phyloP scores from a whole-genome alignment of 35 echinoderm and acorn worm species.

The Eucidaris tribuloides region DNA sequence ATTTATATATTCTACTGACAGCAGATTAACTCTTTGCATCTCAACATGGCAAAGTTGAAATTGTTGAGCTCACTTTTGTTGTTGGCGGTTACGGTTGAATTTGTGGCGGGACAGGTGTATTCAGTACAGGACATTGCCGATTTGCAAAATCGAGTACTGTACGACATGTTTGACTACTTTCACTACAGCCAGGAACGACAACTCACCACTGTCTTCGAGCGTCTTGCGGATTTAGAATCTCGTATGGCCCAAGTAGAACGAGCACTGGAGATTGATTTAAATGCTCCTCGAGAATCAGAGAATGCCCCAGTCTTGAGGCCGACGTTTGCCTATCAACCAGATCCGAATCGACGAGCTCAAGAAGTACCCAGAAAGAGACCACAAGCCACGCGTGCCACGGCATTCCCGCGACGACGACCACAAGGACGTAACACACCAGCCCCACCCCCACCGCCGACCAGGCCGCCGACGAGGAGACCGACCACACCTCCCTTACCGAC shows the following conservation, averaged over 20 bases:
- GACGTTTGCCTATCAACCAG: neutral
- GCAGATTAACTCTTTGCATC: too few relatives aligned
- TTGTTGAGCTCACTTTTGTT: neutral
- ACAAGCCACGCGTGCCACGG: neutral
- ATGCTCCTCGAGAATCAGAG: neutral
- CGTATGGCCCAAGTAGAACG: neutral
- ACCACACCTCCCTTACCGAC: too few relatives aligned
- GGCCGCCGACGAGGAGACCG: too few relatives aligned
- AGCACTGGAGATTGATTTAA: neutral
- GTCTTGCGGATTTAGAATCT: neutral
- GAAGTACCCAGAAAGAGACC: neutral
- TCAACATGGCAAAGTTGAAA: slow-evolving; percentile 5
- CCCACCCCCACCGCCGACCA: too few relatives aligned
- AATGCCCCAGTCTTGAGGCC: neutral
- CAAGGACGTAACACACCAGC: too few relatives aligned
- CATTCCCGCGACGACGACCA: too few relatives aligned
- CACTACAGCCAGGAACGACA: neutral
- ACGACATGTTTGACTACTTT: slow-evolving; percentile 18
- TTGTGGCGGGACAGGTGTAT: neutral
- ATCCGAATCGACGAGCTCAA: neutral
- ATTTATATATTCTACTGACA: too few relatives aligned
- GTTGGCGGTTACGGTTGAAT: neutral
- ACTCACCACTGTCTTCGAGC: neutral
- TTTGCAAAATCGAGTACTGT: slow-evolving; percentile 11
- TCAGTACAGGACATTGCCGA: slow-evolving; percentile 28